phyloP scores from a whole-genome alignment of 2,797 vertebrate genomes.

The Crypturellus tataupa region DNA sequence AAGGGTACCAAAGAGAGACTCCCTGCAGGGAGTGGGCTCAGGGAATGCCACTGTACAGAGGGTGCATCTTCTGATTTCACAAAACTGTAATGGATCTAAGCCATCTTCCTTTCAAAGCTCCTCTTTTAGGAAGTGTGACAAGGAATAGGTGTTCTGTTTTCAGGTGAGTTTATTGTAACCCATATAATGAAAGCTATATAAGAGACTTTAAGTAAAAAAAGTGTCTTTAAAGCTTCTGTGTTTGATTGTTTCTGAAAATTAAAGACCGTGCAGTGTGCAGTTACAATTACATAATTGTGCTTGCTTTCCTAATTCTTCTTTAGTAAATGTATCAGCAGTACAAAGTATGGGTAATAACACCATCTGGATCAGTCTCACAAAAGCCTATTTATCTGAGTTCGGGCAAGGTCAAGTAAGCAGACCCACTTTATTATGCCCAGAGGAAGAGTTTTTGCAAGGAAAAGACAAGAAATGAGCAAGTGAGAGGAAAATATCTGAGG shows the following conservation, averaged over 20 bases:
- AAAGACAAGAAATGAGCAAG: not conserved
- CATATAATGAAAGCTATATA: not conserved
- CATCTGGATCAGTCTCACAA: not conserved
- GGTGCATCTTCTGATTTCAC: not conserved
- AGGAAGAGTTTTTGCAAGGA: not conserved
- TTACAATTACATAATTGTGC: not conserved
- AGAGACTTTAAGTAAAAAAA: not conserved
- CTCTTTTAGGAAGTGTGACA: not conserved
- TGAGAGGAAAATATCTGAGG: not conserved
- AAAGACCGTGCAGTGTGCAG: fast-evolving
- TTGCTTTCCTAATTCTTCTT: not conserved
- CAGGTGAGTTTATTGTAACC: not conserved
- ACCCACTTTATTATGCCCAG: not conserved
- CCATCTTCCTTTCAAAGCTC: not conserved
- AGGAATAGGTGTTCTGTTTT: not conserved
- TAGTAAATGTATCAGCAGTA: not conserved
- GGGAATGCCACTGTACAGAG: not conserved
- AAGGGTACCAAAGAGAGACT: too few species aligned
- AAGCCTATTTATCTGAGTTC: not conserved
- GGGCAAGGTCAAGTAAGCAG: not conserved
- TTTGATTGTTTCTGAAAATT: not conserved
- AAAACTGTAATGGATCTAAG: not conserved
- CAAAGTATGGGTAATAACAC: not conserved
- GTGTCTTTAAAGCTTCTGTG: not conserved
- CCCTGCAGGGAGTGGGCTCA: not conserved